These are phyloP conservation scores for Eulacestoma nigropectus DNA, from an alignment of 2,113 vertebrate genomes.

Conservation along the genomic window DNA sequence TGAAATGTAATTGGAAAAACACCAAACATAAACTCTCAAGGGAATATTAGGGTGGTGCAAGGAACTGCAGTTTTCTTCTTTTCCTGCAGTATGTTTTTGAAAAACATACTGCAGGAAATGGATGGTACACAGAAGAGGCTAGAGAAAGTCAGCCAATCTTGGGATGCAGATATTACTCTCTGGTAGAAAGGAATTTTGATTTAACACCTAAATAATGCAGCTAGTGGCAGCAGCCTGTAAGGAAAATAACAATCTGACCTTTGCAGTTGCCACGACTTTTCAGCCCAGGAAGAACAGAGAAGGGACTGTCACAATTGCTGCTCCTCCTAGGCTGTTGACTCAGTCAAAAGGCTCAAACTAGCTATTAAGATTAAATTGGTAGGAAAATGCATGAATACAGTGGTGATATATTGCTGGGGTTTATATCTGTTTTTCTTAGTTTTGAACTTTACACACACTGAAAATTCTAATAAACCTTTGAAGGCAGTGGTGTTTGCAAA, in stretches of 20 bases:
- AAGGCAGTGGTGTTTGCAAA: not conserved
- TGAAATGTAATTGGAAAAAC: not conserved
- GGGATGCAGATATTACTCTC: not conserved
- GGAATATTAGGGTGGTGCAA: not conserved
- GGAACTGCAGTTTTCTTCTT: not conserved
- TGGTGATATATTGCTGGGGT: not conserved
- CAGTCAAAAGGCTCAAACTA: not conserved
- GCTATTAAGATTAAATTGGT: not conserved
- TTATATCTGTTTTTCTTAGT: not conserved
- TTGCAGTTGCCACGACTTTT: not conserved
- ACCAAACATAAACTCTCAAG: not conserved
- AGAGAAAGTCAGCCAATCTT: not conserved
- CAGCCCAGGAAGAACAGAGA: not conserved
- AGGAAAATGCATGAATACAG: not conserved
- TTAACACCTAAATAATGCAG: not conserved
- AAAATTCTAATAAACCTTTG: not conserved
- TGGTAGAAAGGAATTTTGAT: not conserved
- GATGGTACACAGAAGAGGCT: not conserved
- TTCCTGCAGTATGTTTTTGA: not conserved
- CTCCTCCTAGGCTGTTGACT: not conserved
- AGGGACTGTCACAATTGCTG: not conserved
- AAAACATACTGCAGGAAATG: not conserved
- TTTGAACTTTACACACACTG: not conserved
- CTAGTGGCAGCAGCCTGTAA: not conserved
- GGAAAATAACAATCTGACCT: not conserved